A percentile compares a stretch with the other conserved stretches of the same genome.
These are phyloP conservation scores for Aleadryas rufinucha DNA, from an alignment of 2,113 vertebrate species.

Conservation along the genomic window DNA sequence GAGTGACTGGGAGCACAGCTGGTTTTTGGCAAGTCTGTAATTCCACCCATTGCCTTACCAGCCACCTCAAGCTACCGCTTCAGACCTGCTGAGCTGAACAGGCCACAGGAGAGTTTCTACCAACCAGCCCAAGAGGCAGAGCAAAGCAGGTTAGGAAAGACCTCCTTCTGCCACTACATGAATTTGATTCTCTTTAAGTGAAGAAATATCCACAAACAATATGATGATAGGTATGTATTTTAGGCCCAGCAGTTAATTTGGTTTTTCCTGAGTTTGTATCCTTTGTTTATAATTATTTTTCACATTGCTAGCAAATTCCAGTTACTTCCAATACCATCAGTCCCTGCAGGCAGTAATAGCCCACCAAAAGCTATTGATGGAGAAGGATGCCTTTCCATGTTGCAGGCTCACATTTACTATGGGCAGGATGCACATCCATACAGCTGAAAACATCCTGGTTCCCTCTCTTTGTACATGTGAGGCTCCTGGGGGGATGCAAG, in stretches of 20 bases:
- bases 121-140: background rate
- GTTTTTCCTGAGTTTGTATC: background rate
- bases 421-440: background rate
- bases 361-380: background rate
- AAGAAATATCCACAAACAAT: background rate
- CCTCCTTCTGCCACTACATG: accelerated
- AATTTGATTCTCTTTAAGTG: background rate
- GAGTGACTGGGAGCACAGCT: background rate
- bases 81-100: background rate
- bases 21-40: background rate
- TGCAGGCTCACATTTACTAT: accelerated
- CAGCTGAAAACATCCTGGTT: background rate
- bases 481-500: background rate
- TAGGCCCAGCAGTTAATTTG: background rate
- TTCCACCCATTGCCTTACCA: background rate
- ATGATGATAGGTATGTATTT: background rate
- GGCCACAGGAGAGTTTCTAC: background rate
- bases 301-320: background rate
- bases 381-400: background rate
- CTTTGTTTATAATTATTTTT: background rate
- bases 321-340: background rate
- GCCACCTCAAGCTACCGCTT: background rate
- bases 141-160: background rate
- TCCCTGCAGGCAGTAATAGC: accelerated
- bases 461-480: background rate